Evolutionary conservation across 2,797 vertebrate genomes (phyloP), one percentile per base, ranked within the genome.

Genomic region (Hydrocynus forskahlii): DNA sequence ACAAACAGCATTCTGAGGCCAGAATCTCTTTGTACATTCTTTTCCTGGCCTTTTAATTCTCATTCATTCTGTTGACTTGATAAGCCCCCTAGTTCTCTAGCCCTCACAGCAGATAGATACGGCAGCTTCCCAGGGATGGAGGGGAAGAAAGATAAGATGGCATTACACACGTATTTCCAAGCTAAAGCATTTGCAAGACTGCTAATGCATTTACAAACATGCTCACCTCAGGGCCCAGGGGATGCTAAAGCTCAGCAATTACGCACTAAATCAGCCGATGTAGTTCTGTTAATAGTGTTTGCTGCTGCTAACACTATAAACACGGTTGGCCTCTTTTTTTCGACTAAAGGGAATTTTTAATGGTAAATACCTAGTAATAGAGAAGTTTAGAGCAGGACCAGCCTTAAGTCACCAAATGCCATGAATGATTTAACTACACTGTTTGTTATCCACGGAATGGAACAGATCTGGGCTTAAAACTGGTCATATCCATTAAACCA

Each of bases 271-370:
- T 50, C 54, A 69, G 45, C 63, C 60, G 64, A 75, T 59, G 64
- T 62, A 68, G 72, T n/a, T 7, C 40, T 75, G 75, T 81, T 81
- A 62, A 80, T 75, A 75, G 63, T 35, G 19, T 9, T 52, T 50
- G 21, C 7, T 5, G 54, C 72, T 40, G 12, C 70, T 73, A n/a
- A n/a, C n/a, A n/a, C n/a, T n/a, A n/a, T n/a, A 73, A 29, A 73
- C 29, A 35, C 3, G 8, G 17, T 35, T 8, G 50, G 7, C 50
- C 25, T 35, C 35, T 21, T 12, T 45, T 40, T 8, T 72, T n/a
- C 7, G 17, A 1, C 48, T 25, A 54, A 71, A 52, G 35, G 16
- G 2, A 7, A 52, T 38, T 55, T 25, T 29, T 10, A 35, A 8
- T 16, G n/a, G 10, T 14, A n/a, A 74, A 54, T 21, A 21, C 19